phyloP scores from a whole-genome alignment of 35 echinoderm and acorn worm species.

The Hemicentrotus pulcherrimus region DNA sequence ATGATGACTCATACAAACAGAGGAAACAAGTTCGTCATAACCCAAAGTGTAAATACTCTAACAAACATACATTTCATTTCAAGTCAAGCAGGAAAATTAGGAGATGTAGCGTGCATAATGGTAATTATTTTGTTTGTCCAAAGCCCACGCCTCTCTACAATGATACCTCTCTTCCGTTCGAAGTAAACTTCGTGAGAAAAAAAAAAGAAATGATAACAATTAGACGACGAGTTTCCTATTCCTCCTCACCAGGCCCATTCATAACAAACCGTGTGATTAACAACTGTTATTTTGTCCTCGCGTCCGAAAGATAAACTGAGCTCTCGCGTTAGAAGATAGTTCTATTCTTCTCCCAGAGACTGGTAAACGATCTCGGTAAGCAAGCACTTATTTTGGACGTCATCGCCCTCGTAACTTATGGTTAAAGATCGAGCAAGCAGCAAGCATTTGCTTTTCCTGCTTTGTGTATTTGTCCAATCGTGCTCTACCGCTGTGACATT shows the following conservation, averaged over 20 bases:
- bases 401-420: background rate
- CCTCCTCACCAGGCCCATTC: background rate
- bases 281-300: background rate
- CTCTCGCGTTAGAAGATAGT: background rate
- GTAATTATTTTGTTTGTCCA: background rate
- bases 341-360: background rate
- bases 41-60: background rate
- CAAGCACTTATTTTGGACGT: background rate
- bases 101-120: background rate
- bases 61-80: background rate
- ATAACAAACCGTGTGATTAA: conserved; percentile 13
- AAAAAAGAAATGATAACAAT: background rate
- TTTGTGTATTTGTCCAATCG: background rate
- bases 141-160: background rate
- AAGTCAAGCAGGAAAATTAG: background rate
- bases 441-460: background rate
- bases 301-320: background rate
- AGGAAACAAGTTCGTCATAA: background rate
- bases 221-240: background rate
- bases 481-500: background rate
- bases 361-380: background rate
- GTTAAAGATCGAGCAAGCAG: background rate
- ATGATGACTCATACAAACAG: background rate
- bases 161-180: background rate
- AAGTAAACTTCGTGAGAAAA: background rate